Conservation (phyloP, 2,888 invertebrate species). For the Phortica magna region DNA sequence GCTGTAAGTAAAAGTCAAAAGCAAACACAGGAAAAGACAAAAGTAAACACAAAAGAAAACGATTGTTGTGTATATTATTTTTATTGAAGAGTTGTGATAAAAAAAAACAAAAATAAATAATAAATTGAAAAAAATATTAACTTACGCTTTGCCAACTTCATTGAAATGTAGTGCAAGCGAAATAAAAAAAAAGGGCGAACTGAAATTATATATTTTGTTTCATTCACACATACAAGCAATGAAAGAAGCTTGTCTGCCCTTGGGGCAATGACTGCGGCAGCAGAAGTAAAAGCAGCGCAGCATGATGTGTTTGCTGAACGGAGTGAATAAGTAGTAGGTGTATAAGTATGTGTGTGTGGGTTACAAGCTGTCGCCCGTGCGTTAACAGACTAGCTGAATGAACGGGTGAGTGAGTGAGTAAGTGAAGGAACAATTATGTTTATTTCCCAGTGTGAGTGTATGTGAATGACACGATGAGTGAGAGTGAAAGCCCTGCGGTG, state of each 20-base stretch:
- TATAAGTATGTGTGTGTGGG: not conserved
- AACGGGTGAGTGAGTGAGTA: too few relatives aligned
- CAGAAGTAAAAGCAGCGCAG: not conserved
- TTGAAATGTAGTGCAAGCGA: constrained; percentile 11
- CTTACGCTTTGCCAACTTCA: constrained; percentile 10
- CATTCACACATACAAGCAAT: not conserved
- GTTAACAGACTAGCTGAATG: not conserved
- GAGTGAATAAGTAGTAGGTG: not conserved
- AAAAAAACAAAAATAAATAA: too few relatives aligned
- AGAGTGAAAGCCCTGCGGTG: not conserved
- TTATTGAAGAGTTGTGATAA: too few relatives aligned
- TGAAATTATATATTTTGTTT: constrained; percentile 9
- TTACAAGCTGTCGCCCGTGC: not conserved
- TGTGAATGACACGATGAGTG: not conserved
- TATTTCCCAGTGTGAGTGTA: too few relatives aligned
- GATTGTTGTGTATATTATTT: not conserved
- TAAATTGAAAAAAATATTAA: too few relatives aligned
- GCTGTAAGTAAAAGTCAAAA: not conserved
- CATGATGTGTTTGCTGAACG: not conserved
- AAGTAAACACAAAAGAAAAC: not conserved
- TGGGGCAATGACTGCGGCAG: constrained; percentile 27
- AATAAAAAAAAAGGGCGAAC: constrained; percentile 13
- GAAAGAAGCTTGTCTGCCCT: constrained; percentile 24
- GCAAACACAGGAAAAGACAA: constrained; percentile 13
- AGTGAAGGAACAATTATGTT: too few relatives aligned